These are phyloP conservation scores for Calidris pygmaea DNA, from an alignment of 2,113 vertebrate genomes.

Conservation along the genomic window DNA sequence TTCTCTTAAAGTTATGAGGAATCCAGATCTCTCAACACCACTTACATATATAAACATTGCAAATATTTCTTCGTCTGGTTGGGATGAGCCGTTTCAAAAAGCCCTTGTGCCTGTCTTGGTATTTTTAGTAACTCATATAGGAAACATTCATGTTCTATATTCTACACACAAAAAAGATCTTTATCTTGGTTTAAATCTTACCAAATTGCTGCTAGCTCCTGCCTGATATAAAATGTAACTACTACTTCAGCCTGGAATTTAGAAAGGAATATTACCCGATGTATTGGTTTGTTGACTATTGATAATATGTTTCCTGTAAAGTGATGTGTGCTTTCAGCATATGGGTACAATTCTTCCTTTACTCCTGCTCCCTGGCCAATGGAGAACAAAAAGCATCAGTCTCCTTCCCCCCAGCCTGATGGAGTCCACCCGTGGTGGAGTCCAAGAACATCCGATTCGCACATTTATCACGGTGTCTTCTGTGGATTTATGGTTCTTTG, in stretches of 20 bases:
- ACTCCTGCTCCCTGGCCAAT: neutral
- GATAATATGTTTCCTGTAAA: neutral
- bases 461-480: neutral
- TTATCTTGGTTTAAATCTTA: slow-evolving; percentile 39
- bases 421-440: neutral
- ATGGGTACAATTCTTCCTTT: neutral
- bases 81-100: neutral
- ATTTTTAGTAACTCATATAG: slow-evolving; percentile 32
- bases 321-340: neutral
- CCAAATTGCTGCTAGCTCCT: slow-evolving; percentile 25
- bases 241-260: slow-evolving; percentile 27
- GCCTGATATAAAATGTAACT: slow-evolving; percentile 1
- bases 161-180: neutral
- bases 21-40: slow-evolving; percentile 30
- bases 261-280: neutral
- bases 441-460: neutral
- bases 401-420: neutral
- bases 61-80: slow-evolving; percentile 43
- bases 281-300: neutral
- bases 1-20: neutral
- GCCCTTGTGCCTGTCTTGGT: neutral
- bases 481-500: neutral
- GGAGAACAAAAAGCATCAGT: neutral
- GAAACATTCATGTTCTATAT: neutral
- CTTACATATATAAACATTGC: slow-evolving; percentile 26